Conservation (phyloP, 2,888 invertebrate species). For the Dicyrtomina minuta region DNA sequence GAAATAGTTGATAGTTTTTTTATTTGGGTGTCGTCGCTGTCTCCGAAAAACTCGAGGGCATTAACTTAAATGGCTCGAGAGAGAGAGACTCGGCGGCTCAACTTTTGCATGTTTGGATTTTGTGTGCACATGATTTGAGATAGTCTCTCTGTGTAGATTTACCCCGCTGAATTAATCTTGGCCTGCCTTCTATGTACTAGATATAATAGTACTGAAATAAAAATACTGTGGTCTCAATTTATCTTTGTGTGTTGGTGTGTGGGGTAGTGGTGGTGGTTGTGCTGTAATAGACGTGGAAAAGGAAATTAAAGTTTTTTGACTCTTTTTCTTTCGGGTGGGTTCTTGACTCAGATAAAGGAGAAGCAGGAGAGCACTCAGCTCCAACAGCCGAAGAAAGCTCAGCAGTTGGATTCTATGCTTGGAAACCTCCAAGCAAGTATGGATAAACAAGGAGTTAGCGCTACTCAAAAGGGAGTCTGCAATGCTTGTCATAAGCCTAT, state of each 20-base stretch:
- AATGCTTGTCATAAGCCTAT: constrained; percentile 98
- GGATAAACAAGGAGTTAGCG: constrained; percentile 97
- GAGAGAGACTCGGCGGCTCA: constrained; percentile 21
- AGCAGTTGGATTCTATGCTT: constrained; percentile 84
- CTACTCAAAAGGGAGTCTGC: constrained; percentile 99
- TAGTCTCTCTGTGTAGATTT: constrained; percentile 4
- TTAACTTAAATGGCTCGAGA: constrained; percentile 28
- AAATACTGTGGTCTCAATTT: neutral
- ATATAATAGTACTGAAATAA: neutral
- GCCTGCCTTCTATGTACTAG: constrained; percentile 8
- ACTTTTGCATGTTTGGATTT: neutral
- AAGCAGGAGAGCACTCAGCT: constrained; percentile 49
- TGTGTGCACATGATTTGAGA: constrained; percentile 10
- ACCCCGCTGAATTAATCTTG: constrained; percentile 26
- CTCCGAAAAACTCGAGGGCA: constrained; percentile 14
- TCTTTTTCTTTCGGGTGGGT: neutral
- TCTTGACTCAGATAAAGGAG: constrained; percentile 47
- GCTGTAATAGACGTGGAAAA: neutral
- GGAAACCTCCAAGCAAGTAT: constrained; percentile 93
- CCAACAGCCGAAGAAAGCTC: constrained; percentile 60
- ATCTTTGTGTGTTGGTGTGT: constrained; percentile 18
- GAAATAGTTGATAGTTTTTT: neutral
- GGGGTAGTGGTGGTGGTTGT: constrained; percentile 4
- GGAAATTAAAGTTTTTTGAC: constrained; percentile 4
- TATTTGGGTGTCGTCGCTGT: too few relatives aligned